phyloP scores from a whole-genome alignment of 2,113 vertebrate species.

The Scophthalmus maximus region DNA sequence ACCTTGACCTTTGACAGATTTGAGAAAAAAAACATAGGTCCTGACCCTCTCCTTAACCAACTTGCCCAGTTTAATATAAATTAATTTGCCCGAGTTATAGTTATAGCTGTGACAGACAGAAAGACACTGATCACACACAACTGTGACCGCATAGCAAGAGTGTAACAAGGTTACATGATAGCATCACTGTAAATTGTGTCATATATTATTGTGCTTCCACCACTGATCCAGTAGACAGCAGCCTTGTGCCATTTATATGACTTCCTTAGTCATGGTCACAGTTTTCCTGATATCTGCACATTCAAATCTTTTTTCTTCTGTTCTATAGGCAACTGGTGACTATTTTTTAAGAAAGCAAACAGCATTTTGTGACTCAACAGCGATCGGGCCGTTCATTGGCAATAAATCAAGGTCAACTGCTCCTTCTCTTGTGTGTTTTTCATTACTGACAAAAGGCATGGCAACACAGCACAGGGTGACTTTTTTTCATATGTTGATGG shows the following conservation, averaged over 20 bases:
- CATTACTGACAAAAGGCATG: slow-evolving; percentile 3
- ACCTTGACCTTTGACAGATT: too few relatives aligned
- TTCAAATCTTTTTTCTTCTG: neutral
- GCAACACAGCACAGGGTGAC: slow-evolving; percentile 17
- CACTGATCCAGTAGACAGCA: slow-evolving; percentile 42
- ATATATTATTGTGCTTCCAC: slow-evolving; percentile 13
- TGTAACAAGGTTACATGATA: too few relatives aligned
- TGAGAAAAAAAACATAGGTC: too few relatives aligned
- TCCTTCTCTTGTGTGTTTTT: slow-evolving; percentile 16
- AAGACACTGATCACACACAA: too few relatives aligned
- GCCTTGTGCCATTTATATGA: neutral
- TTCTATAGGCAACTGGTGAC: neutral
- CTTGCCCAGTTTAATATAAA: too few relatives aligned
- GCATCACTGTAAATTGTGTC: neutral
- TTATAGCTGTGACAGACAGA: too few relatives aligned
- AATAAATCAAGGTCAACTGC: slow-evolving; percentile 24
- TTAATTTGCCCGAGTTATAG: too few relatives aligned
- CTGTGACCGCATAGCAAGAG: too few relatives aligned
- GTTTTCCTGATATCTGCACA: neutral
- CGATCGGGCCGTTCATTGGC: neutral
- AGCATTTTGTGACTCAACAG: neutral
- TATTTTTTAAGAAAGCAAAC: neutral
- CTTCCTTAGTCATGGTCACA: too few relatives aligned
- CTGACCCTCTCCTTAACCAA: too few relatives aligned
- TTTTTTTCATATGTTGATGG: neutral